These are phyloP conservation scores for Chelidonichthys spinosus DNA, from an alignment of 2,797 vertebrate genomes.

Conservation along the genomic window DNA sequence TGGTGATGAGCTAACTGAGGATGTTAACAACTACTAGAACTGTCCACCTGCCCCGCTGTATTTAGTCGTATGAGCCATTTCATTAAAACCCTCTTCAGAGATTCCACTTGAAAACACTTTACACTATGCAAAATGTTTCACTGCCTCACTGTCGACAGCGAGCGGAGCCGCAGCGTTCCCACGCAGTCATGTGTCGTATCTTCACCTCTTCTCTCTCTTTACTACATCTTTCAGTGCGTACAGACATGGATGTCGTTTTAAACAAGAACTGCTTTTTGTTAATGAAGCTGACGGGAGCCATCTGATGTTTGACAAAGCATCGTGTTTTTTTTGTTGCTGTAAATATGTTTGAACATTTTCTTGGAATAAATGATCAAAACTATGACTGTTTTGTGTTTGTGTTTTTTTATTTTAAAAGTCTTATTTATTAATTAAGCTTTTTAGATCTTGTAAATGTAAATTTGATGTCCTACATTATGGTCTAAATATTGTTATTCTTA, in stretches of 20 bases:
- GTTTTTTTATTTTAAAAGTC: neutral
- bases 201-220: constrained; percentile 17
- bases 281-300: constrained; percentile 71
- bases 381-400: neutral
- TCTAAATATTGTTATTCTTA: neutral
- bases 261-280: constrained; percentile 55
- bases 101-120: constrained; percentile 67
- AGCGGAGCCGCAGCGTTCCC: constrained; percentile 34
- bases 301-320: constrained; percentile 72
- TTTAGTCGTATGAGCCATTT: constrained; percentile 1
- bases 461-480: neutral
- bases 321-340: constrained; percentile 59
- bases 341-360: constrained; percentile 80
- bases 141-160: constrained; percentile 56
- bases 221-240: constrained; percentile 43
- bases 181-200: constrained; percentile 22
- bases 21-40: neutral
- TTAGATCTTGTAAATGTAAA: neutral
- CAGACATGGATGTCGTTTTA: constrained; percentile 53
- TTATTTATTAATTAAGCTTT: neutral
- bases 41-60: constrained; percentile 11
- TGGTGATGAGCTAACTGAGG: constrained; percentile 15
- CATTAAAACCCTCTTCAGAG: constrained; percentile 11
- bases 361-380: constrained; percentile 76
- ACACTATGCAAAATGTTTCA: constrained; percentile 75